Evolutionary conservation across 1,140 invertebrate species (phyloP).

Genomic region (Oedothorax gibbosus): DNA sequence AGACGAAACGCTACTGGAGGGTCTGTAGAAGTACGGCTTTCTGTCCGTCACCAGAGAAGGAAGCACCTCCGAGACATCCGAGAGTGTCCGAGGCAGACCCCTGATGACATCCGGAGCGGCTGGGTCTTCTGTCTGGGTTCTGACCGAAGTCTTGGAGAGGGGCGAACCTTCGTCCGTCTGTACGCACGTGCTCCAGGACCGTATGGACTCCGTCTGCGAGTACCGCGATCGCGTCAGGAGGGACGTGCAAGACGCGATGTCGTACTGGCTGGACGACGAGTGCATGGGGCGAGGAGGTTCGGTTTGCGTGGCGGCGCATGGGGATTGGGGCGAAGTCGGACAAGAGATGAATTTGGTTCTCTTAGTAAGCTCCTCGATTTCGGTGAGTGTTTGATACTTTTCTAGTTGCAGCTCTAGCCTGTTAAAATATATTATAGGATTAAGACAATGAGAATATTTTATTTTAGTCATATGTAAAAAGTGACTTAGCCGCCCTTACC

Average conservation of each 20-base stretch:
- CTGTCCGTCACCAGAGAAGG: constrained; percentile 2
- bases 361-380: constrained; percentile 49
- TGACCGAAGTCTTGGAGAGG: constrained; percentile 19
- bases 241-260: constrained; percentile 33
- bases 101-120: constrained; percentile 46
- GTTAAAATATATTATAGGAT: background rate
- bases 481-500: constrained; percentile 12
- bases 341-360: constrained; percentile 51
- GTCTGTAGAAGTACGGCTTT: constrained; percentile 38
- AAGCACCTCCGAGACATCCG: constrained; percentile 33
- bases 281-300: constrained; percentile 45
- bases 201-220: constrained; percentile 38
- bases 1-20: constrained; percentile 47
- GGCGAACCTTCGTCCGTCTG: constrained; percentile 47
- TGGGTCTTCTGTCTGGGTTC: constrained; percentile 40
- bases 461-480: background rate
- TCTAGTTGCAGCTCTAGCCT: constrained; percentile 52
- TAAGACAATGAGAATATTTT: no score
- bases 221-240: constrained; percentile 34
- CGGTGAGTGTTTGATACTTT: constrained; percentile 50
- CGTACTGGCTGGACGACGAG: constrained; percentile 44
- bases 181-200: constrained; percentile 30
- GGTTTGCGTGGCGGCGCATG: constrained; percentile 43
- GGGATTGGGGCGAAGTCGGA: constrained; percentile 45
- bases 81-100: constrained; percentile 20